These are phyloP conservation scores for Rhopalosiphum maidis DNA, from an alignment of 1,140 invertebrate genomes.

Conservation along the genomic window DNA sequence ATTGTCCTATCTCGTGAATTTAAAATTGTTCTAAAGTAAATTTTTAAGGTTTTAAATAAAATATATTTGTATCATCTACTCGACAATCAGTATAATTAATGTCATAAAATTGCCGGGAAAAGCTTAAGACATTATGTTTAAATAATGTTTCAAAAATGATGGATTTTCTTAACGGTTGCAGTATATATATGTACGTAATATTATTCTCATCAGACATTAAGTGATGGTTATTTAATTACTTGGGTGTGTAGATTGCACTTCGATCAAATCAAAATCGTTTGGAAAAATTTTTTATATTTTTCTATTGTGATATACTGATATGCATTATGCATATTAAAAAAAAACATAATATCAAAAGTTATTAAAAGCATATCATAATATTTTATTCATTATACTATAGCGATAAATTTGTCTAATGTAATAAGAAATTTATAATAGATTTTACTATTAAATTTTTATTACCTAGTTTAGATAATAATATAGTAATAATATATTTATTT, in stretches of 20 bases:
- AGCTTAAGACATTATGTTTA: no score
- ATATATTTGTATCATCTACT: neutral
- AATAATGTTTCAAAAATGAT: no score
- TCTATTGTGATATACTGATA: neutral
- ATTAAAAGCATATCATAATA: neutral
- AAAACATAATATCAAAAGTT: neutral
- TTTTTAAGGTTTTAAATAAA: neutral
- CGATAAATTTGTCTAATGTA: neutral
- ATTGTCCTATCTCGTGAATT: neutral
- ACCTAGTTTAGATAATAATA: neutral
- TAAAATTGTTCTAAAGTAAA: neutral
- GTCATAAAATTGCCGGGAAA: no score
- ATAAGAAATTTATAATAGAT: neutral
- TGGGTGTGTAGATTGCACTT: neutral
- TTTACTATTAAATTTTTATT: neutral
- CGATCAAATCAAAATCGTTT: neutral
- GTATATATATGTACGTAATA: no score
- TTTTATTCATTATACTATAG: neutral
- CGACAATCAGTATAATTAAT: no score
- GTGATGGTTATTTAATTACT: neutral
- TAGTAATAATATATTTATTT: neutral
- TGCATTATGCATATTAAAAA: neutral
- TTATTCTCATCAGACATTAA: no score
- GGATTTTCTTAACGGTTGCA: no score
- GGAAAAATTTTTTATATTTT: neutral